These are phyloP conservation scores for Sarcoramphus papa DNA, from an alignment of 2,797 vertebrate species.

Conservation along the genomic window DNA sequence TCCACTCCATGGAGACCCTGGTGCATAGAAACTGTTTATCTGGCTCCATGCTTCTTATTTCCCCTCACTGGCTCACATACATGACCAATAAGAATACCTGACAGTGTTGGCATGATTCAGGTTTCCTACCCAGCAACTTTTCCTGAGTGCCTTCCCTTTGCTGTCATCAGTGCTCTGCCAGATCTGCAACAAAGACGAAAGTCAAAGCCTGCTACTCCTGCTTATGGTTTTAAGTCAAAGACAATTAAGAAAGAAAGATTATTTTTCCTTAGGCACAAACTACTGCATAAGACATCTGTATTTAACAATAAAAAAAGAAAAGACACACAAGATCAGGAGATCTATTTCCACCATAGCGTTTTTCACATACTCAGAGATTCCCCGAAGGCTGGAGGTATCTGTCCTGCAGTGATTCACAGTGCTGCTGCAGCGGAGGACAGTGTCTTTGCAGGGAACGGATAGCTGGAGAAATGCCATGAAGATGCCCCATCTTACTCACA, in stretches of 20 bases:
- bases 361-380: background rate
- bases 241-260: background rate
- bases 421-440: background rate
- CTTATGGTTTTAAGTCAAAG: background rate
- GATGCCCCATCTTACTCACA: background rate
- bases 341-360: background rate
- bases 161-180: background rate
- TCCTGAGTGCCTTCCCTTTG: background rate
- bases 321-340: background rate
- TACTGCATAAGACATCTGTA: background rate
- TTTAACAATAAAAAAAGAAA: background rate
- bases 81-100: background rate
- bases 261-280: background rate
- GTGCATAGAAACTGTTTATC: background rate
- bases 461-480: background rate
- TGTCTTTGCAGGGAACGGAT: background rate
- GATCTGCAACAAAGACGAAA: background rate
- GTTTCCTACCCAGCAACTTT: background rate
- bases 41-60: background rate
- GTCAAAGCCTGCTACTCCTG: background rate
- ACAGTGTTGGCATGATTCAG: background rate
- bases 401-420: background rate
- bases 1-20: background rate
- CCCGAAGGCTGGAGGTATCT: background rate
- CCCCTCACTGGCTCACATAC: background rate